Conservation (phyloP, 2,113 vertebrate species). For the Capra hircus region DNA sequence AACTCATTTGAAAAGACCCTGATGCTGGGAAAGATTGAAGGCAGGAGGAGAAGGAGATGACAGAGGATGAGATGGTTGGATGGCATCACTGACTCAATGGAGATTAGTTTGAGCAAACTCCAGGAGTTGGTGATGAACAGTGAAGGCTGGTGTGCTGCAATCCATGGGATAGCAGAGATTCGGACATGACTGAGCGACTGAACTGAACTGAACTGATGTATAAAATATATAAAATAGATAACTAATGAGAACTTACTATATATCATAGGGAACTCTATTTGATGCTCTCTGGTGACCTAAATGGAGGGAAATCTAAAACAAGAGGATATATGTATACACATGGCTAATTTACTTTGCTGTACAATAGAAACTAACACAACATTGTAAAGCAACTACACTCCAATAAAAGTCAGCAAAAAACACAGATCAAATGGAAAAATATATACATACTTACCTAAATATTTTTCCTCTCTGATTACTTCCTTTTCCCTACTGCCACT, state of each 20-base stretch:
- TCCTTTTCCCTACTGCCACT: not conserved
- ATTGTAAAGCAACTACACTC: not conserved
- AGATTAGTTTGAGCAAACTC: not conserved
- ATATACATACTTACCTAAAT: not conserved
- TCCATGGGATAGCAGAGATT: not conserved
- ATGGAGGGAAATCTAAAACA: not conserved
- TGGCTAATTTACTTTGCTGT: not conserved
- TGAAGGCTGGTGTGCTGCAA: not conserved
- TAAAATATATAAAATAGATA: not conserved
- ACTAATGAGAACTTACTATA: not conserved
- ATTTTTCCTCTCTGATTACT: not conserved
- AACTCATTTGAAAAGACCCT: not conserved
- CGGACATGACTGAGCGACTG: fast-evolving
- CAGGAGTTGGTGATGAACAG: not conserved
- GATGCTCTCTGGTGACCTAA: not conserved
- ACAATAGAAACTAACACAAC: not conserved
- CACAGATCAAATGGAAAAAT: not conserved
- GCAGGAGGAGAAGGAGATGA: not conserved
- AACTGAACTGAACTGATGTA: not conserved
- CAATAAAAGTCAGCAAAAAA: not conserved
- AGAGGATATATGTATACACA: not conserved
- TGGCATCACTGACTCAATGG: not conserved
- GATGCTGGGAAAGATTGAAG: not conserved
- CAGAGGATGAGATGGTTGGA: not conserved
- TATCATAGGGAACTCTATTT: not conserved